Base-by-base conservation (phyloP, 2,888 invertebrate genomes). In the Epinotia ramella region DNA sequence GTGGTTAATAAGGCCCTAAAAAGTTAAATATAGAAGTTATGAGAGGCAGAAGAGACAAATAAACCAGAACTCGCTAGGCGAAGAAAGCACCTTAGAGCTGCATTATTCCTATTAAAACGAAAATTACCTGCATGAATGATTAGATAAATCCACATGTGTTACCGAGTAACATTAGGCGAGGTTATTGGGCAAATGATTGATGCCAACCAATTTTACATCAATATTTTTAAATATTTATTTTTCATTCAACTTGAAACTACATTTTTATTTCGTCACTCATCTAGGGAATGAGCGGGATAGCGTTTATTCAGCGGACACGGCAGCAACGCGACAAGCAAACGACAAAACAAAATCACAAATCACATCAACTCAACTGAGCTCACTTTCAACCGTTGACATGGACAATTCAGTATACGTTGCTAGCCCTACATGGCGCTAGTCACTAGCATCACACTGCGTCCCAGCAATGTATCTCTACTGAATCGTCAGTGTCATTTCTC, bases 151-250 rank as follows among this genome's bases (percentile, higher is more conserved):
- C 76, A 20, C 18, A 60, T 56, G 59, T 60, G 62, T 63, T 70
- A 70, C 60, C 18, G 33, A 63, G 70, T 70, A 63, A 63, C 53
- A 63, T 71, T 73, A 73, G 60, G 67, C 46, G 66, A 72, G 60
- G 71, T 76, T 76, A 76, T 72, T 72, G 71, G 76, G 71, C 24
- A 63, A 63, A 72, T 76, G 76, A 76, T 66, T 44, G 71, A 57
- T 65, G 44, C 28, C 59, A 67, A 63, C 72, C 71, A 72, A 76
- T 67, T 76, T 76, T 56, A 67, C 67, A 69, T 57, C 18, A 49
- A 46, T 57, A 28, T 49, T 33, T 20, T n/a, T 28, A 3, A 57
- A 18, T 16, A 68, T 24, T n/a, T n/a, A 56, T 64, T 46, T 53
- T 28, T n/a, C 49, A 11, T 44, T 20, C 12, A 28, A n/a, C 5